Base-by-base conservation (phyloP, 2,888 invertebrate genomes). In the Phalera bucephala region DNA sequence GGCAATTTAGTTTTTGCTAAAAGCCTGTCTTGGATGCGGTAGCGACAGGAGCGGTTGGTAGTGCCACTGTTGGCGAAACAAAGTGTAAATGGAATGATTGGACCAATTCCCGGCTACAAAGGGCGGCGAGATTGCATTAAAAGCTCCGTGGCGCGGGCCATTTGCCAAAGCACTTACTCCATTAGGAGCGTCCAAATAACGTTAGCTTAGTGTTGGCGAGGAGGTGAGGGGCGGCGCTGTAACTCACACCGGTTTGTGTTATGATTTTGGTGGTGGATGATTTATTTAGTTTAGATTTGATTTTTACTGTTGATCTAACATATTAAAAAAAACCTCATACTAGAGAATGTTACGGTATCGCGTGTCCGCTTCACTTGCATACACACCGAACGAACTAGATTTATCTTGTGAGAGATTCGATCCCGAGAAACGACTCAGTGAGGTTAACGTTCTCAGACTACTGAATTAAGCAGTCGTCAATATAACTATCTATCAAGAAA, bases 61-160 rank as follows among this genome's bases (percentile, higher is more conserved):
- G 64, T 63, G 60, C 52, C 69, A 64, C 72, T 83, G 84, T 83
- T 86, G 80, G 80, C 81, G 90, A 89, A 90, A 90, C 90, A 90
- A 85, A 90, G 90, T 87, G 88, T 87, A 90, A 90, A 90, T 90
- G 90, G 87, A 90, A 86, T 89, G 90, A 90, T 90, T 89, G 90
- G 81, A 77, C 79, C 90, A 90, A 90, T 90, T 90, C 78, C 68
- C 64, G 61, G 53, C 61, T 81, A 89, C 90, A 90, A 90, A 90
- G 90, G 89, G 81, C 77, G 64, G 61, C 36, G 64, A 81, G 87
- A 90, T 90, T 85, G 81, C 80, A 89, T 90, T 90, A 90, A 88
- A 88, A 87, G 87, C 87, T 80, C 78, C 83, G 83, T 76, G 80
- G 83, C 86, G 67, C 80, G 75, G 73, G 75, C 88, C 87, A 86